Percentiles rank a stretch among this genome's conserved stretches.
Conservation (phyloP, 2,113 vertebrate genomes). For the Morone chrysops region DNA sequence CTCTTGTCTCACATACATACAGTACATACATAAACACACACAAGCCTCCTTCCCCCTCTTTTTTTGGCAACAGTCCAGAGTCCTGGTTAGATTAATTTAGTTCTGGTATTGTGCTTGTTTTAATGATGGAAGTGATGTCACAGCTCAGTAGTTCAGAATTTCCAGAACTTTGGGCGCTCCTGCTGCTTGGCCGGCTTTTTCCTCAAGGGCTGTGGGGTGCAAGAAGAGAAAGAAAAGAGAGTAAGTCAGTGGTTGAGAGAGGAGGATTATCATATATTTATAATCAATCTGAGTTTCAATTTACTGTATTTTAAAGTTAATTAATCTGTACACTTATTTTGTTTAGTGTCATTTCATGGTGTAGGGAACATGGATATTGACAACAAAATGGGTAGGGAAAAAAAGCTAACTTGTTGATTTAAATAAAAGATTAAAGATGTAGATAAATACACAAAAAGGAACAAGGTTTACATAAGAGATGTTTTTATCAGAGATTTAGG, state of each 20-base stretch:
- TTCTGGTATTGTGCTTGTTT: constrained; percentile 70
- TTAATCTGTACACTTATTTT: not conserved
- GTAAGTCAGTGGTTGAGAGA: constrained; percentile 3
- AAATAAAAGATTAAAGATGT: constrained; percentile 37
- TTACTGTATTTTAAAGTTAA: not conserved
- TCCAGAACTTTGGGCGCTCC: constrained; percentile 78
- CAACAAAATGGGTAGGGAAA: not conserved
- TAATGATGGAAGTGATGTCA: constrained; percentile 73
- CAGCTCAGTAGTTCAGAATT: constrained; percentile 83
- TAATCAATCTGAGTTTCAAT: too few species aligned
- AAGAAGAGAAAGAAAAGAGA: constrained; percentile 26
- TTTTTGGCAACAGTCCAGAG: constrained; percentile 70
- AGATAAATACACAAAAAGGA: not conserved
- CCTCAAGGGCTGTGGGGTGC: constrained; percentile 75
- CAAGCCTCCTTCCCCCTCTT: constrained; percentile 9
- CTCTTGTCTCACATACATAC: constrained; percentile 68
- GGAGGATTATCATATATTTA: not conserved
- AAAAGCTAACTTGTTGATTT: constrained; percentile 14
- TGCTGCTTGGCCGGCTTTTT: constrained; percentile 68
- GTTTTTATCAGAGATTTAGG: not conserved
- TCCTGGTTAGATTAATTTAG: constrained; percentile 68
- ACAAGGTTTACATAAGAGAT: not conserved
- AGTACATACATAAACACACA: constrained; percentile 66
- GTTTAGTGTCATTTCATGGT: constrained; percentile 17
- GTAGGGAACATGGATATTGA: not conserved